Evolutionary conservation across 1,140 invertebrate species (phyloP), one percentile per base, ranked within the genome.

Genomic region (Drosophila carrolli): DNA sequence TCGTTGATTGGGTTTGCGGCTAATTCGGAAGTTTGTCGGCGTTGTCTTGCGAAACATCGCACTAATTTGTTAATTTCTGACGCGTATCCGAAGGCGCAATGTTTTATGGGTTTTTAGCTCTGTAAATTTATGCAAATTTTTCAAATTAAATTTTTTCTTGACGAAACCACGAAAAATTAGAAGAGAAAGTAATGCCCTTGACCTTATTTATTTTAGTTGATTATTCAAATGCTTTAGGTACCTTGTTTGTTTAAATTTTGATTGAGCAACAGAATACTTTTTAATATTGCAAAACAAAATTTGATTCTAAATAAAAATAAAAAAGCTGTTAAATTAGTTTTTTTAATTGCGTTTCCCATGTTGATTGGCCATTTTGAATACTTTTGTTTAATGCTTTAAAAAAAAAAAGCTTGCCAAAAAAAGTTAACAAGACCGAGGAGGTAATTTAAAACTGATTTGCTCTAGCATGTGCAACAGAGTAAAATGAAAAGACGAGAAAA

Each of bases 41-140:
- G 79, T 86, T 67, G 70, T n/a, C 78, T 86, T 86, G 79, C 83
- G 76, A 88, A 88, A 88, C 76, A 83, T 89, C 79, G 83, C 80
- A 88, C 84, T 88, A 89, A 88, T 89, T 88, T 88, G 83, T 88
- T 88, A 78, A 89, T 83, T 88, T 82, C 59, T 51, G 76, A 80
- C 84, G 84, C 84, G 77, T 89, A 88, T 71, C 84, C 76, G 46
- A 78, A 50, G 80, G 80, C 73, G 72, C 76, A 88, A 83, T 86
- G 75, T 78, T 86, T 86, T 85, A 86, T 88, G 83, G 57, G 10
- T 53, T 70, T 59, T 59, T 37, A 51, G 41, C 66, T 47, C 63
- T 57, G 41, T 71, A 71, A 81, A 56, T 79, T 40, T 89, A 88
- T 88, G 83, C 68, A 89, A 83, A 88, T 88, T 41, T 71, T 58